Base-by-base conservation (phyloP, 2,113 vertebrate genomes). In the Hippoglossus stenolepis region DNA sequence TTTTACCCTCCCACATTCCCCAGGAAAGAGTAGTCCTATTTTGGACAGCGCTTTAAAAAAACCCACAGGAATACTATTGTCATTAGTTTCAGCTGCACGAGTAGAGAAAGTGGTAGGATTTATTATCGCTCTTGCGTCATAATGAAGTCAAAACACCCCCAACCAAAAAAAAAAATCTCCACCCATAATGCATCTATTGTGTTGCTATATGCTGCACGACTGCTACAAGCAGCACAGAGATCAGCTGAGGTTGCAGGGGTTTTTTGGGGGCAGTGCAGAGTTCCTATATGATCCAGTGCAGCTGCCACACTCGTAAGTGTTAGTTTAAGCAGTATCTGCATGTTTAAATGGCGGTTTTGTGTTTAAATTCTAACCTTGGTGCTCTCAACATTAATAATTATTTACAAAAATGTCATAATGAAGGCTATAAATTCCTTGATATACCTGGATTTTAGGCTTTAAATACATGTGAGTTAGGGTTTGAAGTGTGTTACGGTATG, bases 51-150 rank as follows among this genome's bases (percentile, higher is more conserved):
- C 59, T 80, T 80, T 60, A 38, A 26, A 54, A 64, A 61, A 59
- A 31, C 28, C 14, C 40, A 8, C 62, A 62, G 67, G 49, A 79
- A 76, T 53, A 23, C 21, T 64, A 62, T 61, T 86, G 76, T 31
- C 61, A 79, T 75, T 65, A 65, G 67, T 82, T 81, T 81, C 60
- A 68, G 80, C 65, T 49, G 69, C 85, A 62, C 6, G 56, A 72
- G 47, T 54, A 72, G 61, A 77, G 83, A 86, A 87, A 88, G 85
- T 85, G 80, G 58, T 17, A 58, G 65, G 77, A 69, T 51, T 31
- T 84, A 73, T 78, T 66, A 67, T 83, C 56, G 61, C 10, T 51
- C 65, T 85, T 88, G 89, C 82, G 88, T 91, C 90, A 91, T 24
- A 54, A 65, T 80, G 57, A 82, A 73, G 70, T 75, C 54, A 53